phyloP scores from a whole-genome alignment of 2,888 invertebrate genomes.

The Scaptodrosophila latifasciaeformis region DNA sequence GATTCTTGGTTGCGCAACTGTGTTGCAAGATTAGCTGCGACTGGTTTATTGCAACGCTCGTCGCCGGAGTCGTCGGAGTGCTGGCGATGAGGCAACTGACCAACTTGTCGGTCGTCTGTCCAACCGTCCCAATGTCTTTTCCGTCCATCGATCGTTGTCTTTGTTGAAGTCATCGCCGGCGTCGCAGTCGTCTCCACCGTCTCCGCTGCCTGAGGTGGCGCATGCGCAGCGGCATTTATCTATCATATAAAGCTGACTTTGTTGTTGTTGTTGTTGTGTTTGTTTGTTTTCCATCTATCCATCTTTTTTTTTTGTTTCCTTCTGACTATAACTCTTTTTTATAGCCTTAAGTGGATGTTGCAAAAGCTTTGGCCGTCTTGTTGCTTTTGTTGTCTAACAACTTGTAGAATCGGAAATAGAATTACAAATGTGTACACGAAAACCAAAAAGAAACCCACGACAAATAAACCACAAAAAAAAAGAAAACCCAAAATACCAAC shows the following conservation, averaged over 20 bases:
- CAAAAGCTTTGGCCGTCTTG: too few species aligned
- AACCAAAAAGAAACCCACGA: slow-evolving; percentile 18
- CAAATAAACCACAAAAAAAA: slow-evolving; percentile 18
- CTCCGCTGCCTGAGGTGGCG: slow-evolving; percentile 25
- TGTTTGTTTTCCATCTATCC: background rate
- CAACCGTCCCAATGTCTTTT: too few species aligned
- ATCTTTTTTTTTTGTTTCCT: background rate
- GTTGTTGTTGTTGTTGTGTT: background rate
- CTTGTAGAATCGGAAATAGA: slow-evolving; percentile 55
- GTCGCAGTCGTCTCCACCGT: too few species aligned
- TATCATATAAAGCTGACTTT: slow-evolving; percentile 9
- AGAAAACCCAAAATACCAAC: too few species aligned
- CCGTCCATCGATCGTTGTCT: too few species aligned
- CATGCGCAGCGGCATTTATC: slow-evolving; percentile 25
- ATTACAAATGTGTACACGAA: slow-evolving; percentile 18
- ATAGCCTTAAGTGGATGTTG: too few species aligned
- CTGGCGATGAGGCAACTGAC: slow-evolving; percentile 54
- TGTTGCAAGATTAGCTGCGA: slow-evolving; percentile 70
- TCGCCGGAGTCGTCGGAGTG: slow-evolving; percentile 10
- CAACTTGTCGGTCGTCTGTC: slow-evolving; percentile 13
- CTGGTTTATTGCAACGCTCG: slow-evolving; percentile 62
- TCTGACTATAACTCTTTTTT: too few species aligned
- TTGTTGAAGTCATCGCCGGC: too few species aligned
- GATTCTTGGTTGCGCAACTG: slow-evolving; percentile 72
- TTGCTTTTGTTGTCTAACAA: background rate